These are phyloP conservation scores for Microplitis manilae DNA, from an alignment of 2,888 invertebrate genomes.

Conservation along the genomic window DNA sequence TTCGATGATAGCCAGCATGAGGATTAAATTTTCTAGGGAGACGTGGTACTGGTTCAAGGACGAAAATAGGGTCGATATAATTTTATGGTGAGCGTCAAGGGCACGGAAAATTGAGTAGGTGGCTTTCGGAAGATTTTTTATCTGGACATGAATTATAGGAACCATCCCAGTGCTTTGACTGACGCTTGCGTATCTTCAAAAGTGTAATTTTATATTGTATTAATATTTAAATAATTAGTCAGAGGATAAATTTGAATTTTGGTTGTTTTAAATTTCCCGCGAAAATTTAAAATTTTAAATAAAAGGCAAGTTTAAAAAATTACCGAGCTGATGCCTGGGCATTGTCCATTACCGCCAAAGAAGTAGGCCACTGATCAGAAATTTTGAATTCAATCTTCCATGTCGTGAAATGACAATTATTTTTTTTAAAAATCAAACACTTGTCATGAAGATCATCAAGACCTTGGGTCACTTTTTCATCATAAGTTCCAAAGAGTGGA, in stretches of 20 bases:
- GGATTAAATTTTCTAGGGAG: constrained; percentile 94
- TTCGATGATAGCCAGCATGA: constrained; percentile 99
- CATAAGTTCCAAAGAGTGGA: constrained; percentile 75
- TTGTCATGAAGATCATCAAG: constrained; percentile 76
- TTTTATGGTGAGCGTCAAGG: constrained; percentile 72
- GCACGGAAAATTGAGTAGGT: constrained; percentile 76
- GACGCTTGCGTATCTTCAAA: constrained; percentile 74
- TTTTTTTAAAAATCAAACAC: constrained; percentile 77
- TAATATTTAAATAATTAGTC: too few species aligned
- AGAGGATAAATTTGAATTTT: too few species aligned
- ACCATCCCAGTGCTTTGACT: constrained; percentile 78
- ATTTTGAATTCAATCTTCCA: constrained; percentile 78
- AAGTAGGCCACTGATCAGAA: constrained; percentile 74
- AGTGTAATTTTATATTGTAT: too few species aligned
- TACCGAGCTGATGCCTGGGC: constrained; percentile 77
- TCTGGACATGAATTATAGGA: constrained; percentile 81
- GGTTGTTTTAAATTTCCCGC: too few species aligned
- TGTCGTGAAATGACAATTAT: constrained; percentile 78
- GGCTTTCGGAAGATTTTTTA: constrained; percentile 71
- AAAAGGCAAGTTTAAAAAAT: background rate
- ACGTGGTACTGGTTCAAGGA: constrained; percentile 96
- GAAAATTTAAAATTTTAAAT: too few species aligned
- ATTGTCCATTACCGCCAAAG: constrained; percentile 75
- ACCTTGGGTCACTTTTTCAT: constrained; percentile 78
- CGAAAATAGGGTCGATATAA: constrained; percentile 57